phyloP scores from a whole-genome alignment of 2,888 invertebrate species.

The Bombyx huttoni region DNA sequence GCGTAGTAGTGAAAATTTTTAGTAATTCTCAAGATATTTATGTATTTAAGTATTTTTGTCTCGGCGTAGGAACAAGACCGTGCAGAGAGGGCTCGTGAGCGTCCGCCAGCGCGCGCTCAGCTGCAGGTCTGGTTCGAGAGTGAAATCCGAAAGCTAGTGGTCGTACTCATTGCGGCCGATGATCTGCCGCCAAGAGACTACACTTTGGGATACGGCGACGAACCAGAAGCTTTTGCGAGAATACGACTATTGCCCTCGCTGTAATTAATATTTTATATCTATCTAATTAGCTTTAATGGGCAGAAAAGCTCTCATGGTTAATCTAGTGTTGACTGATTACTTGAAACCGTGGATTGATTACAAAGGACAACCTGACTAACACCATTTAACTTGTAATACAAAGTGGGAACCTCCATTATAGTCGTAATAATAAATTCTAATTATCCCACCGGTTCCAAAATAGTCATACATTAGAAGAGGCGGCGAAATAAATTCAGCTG shows the following conservation, averaged over 20 bases:
- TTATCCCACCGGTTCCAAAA: too few species aligned
- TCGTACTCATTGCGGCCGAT: constrained; percentile 88
- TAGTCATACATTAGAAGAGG: too few species aligned
- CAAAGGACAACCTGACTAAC: too few species aligned
- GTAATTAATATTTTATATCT: constrained; percentile 63
- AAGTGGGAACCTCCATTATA: too few species aligned
- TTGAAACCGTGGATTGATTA: too few species aligned
- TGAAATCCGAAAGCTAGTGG: constrained; percentile 85
- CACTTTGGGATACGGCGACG: constrained; percentile 79
- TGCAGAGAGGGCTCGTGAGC: constrained; percentile 67
- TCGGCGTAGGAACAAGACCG: constrained; percentile 57
- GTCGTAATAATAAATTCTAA: too few species aligned
- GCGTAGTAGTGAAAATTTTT: constrained; percentile 16
- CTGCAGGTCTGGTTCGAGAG: constrained; percentile 92
- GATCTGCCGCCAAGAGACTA: constrained; percentile 87
- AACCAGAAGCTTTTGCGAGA: constrained; percentile 89
- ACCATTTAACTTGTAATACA: too few species aligned
- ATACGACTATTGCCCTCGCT: constrained; percentile 84
- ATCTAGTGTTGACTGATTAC: too few species aligned
- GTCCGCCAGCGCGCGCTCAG: constrained; percentile 85
- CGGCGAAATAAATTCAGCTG: too few species aligned
- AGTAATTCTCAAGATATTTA: not conserved
- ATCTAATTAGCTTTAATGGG: not conserved
- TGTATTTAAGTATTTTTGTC: constrained; percentile 5
- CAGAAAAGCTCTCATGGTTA: too few species aligned